Conservation (phyloP, 1,140 invertebrate genomes). For the Callitettix versicolor region DNA sequence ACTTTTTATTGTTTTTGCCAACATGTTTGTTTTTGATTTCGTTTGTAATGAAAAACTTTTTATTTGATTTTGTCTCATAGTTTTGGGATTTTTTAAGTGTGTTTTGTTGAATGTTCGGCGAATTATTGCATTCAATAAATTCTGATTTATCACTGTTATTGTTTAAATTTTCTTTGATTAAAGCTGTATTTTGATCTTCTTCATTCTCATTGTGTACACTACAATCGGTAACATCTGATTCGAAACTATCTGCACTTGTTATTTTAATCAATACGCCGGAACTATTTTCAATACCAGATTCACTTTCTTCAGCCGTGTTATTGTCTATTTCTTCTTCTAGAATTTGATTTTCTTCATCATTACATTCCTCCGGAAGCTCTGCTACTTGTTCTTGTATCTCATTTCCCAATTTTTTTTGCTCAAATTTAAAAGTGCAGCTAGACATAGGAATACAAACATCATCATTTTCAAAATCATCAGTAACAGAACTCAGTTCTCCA, state of each 20-base stretch:
- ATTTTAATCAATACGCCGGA: slow-evolving; percentile 3
- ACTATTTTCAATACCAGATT: slow-evolving; percentile 1
- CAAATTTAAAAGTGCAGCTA: not conserved
- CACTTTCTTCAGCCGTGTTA: slow-evolving; percentile 1
- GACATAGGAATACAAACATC: slow-evolving; percentile 1
- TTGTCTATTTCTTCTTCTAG: not conserved
- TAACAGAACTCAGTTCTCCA: not conserved
- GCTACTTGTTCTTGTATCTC: slow-evolving; percentile 2
- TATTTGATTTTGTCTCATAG: not conserved
- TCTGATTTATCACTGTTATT: not conserved
- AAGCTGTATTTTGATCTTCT: not conserved
- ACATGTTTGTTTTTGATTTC: not conserved
- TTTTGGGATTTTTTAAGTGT: not conserved
- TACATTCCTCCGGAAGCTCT: not conserved
- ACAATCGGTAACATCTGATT: not conserved
- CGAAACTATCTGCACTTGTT: slow-evolving; percentile 6
- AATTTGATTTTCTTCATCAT: not conserved
- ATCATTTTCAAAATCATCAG: slow-evolving; percentile 6
- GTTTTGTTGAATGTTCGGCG: not conserved
- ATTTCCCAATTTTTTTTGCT: not conserved
- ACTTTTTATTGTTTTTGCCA: not conserved
- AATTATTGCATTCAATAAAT: not conserved
- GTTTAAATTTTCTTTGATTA: not conserved
- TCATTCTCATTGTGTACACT: not conserved
- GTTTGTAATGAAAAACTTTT: too few relatives aligned